A percentile compares a stretch with the other conserved stretches of the same genome.
phyloP scores from a whole-genome alignment of 35 echinoderm and acorn worm genomes.

The Heliocidaris tuberculata region DNA sequence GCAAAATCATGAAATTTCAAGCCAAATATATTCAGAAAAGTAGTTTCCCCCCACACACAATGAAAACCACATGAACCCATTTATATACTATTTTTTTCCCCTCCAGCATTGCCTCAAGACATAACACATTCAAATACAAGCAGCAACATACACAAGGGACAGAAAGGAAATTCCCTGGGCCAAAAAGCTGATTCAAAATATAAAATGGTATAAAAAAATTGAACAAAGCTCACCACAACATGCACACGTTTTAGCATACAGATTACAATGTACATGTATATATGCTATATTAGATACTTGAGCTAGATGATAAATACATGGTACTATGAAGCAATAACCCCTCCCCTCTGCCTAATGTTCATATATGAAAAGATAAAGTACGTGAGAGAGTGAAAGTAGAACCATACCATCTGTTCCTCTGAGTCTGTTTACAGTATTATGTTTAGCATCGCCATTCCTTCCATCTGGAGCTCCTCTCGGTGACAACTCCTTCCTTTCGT shows the following conservation, averaged over 20 bases:
- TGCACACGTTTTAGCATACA: not conserved
- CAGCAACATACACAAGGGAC: not conserved
- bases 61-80: not conserved
- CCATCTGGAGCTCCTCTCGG: not conserved
- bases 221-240: not conserved
- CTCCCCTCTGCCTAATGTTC: not conserved
- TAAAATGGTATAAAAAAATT: not conserved
- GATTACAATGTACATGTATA: not conserved
- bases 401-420: conserved; percentile 5
- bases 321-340: not conserved
- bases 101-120: not conserved
- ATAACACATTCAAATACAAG: not conserved
- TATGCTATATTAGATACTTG: not conserved
- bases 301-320: not conserved
- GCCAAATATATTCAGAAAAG: not conserved
- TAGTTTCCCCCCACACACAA: no score
- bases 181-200: not conserved
- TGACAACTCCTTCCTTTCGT: conserved; percentile 26
- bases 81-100: not conserved
- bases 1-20: not conserved
- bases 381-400: not conserved
- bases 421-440: not conserved
- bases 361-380: not conserved
- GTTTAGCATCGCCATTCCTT: not conserved
- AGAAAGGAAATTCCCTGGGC: not conserved